Conservation (phyloP, 2,888 invertebrate species). For the Drosophila antonietae region DNA sequence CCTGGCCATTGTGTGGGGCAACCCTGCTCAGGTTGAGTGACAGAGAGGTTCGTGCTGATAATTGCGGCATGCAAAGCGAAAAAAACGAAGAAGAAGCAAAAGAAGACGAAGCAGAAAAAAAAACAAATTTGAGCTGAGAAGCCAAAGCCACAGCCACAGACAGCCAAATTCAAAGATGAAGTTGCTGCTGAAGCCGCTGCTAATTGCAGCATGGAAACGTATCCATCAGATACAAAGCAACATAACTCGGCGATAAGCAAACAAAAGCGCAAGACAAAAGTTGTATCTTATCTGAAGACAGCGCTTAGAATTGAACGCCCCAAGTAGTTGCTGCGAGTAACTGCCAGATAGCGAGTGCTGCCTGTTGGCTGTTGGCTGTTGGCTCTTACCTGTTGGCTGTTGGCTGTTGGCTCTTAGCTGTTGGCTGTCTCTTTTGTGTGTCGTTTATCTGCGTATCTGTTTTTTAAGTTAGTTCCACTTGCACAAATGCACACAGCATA, state of each 20-base stretch:
- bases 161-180: slow-evolving; percentile 16
- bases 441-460: slow-evolving; percentile 48
- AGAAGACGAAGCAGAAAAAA: slow-evolving; percentile 6
- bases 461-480: slow-evolving; percentile 45
- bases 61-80: slow-evolving; percentile 66
- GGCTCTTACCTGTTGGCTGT: slow-evolving; percentile 14
- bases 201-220: slow-evolving; percentile 50
- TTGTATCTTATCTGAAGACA: slow-evolving; percentile 52
- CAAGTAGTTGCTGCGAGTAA: slow-evolving; percentile 8
- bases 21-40: slow-evolving; percentile 66
- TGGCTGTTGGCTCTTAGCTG: neutral
- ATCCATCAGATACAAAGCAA: slow-evolving; percentile 23
- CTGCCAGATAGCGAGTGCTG: slow-evolving; percentile 10
- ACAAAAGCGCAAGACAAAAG: slow-evolving; percentile 29
- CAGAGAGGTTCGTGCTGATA: slow-evolving; percentile 74
- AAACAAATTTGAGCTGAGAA: slow-evolving; percentile 5
- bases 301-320: slow-evolving; percentile 54
- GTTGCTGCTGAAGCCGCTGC: slow-evolving; percentile 23
- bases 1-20: slow-evolving; percentile 64
- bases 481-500: slow-evolving; percentile 56
- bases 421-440: slow-evolving; percentile 17
- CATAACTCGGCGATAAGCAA: slow-evolving; percentile 45
- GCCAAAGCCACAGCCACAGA: slow-evolving; percentile 10
- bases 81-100: slow-evolving; percentile 23
- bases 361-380: neutral